These are phyloP conservation scores for Drosophila pseudotalamancana DNA, from an alignment of 2,888 invertebrate genomes.

Conservation along the genomic window DNA sequence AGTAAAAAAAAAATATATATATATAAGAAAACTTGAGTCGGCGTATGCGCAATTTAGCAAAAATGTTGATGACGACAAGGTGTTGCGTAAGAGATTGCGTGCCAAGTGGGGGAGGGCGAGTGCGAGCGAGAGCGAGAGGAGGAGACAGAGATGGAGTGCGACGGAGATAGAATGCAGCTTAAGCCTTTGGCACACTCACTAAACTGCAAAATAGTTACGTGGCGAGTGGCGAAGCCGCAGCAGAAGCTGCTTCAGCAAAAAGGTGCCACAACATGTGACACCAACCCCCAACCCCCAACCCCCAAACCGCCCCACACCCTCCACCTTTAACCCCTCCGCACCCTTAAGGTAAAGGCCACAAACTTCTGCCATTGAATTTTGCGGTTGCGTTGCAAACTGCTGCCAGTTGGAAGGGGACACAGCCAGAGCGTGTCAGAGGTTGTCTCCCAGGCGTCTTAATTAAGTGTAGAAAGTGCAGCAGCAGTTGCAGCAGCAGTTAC, in stretches of 20 bases:
- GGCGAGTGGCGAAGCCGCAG: too few relatives aligned
- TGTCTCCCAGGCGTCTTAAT: constrained; percentile 40
- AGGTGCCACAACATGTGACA: constrained; percentile 23
- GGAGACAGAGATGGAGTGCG: background rate
- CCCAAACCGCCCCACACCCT: too few relatives aligned
- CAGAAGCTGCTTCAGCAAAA: constrained; percentile 5
- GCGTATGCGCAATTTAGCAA: constrained; percentile 67
- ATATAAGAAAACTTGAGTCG: constrained; percentile 11
- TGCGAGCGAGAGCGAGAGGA: background rate
- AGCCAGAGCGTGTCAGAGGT: constrained; percentile 2
- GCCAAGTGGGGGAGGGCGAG: background rate
- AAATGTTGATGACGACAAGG: constrained; percentile 50
- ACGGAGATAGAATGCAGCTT: constrained; percentile 39
- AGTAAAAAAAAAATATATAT: constrained; percentile 8
- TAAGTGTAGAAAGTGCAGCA: constrained; percentile 41
- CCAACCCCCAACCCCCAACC: too few relatives aligned
- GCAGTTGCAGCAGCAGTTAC: constrained; percentile 7
- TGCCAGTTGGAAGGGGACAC: constrained; percentile 6
- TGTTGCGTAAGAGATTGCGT: constrained; percentile 16
- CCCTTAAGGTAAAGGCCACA: constrained; percentile 36
- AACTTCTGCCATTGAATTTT: constrained; percentile 45
- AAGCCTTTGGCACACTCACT: constrained; percentile 16
- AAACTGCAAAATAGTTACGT: constrained; percentile 1
- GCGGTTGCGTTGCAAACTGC: constrained; percentile 24
- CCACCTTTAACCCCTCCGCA: too few relatives aligned